Base-by-base conservation (phyloP, 2,888 invertebrate species). In the Itoplectis maculator region DNA sequence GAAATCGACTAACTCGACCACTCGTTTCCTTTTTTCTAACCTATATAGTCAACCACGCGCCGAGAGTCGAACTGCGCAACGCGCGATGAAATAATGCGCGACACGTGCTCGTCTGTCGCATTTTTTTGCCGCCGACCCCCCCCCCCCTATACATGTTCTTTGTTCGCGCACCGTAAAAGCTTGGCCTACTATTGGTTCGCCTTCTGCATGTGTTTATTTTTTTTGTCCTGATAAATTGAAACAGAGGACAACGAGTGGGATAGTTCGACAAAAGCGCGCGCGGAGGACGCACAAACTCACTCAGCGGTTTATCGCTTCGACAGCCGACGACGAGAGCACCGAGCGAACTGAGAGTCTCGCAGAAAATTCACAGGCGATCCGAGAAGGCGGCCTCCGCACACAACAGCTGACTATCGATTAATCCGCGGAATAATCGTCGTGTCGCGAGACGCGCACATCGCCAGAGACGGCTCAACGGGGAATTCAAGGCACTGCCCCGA, bases 401-500 rank as follows among this genome's bases (percentile, higher is more conserved):
- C 49, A 73, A 61, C 75, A 75, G 75, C 65, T 66, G 75, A 75
- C 66, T 75, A 75, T 75, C 56, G 75, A 75, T 75, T 75, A 75
- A n/a, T 75, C 51, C 75, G 40, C 35, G 66, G 40, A 45, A 65
- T 23, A 73, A 73, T 73, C 73, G 61, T 61, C 29, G 35, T 47
- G n/a, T 6, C 49, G 18, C 2, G 5, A 9, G 13, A 51, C 18
- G n/a, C 54, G 18, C 18, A 15, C 11, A 54, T 23, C 9, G 54
- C 11, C 54, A 20, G 54, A 23, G 5, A 7, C 1, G 47, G 29
- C 3, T 29, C 29, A 5, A 5, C 29, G 29, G 29, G 29, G 40
- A 1, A 40, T 63, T 11, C 18, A 45, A n/a, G 40, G 56, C 61
- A 18, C 37, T 8, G 29, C n/a, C 40, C 18, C 61, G 61, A 40